Conservation (phyloP, 2,113 vertebrate genomes). For the Cromileptes altivelis region DNA sequence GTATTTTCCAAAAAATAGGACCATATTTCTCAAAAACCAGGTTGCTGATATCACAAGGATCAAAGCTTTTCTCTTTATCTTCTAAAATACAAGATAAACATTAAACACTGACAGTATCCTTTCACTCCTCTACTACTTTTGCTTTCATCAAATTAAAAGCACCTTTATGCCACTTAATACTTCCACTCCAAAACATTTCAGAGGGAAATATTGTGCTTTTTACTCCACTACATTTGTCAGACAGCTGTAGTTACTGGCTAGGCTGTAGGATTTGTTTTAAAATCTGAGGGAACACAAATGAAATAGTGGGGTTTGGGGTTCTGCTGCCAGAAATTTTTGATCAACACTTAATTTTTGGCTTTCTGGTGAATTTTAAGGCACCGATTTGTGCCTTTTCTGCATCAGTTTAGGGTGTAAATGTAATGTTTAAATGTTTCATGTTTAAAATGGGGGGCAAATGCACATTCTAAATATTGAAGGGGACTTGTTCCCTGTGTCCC, state of each 20-base stretch:
- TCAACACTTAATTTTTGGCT: too few relatives aligned
- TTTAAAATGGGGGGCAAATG: too few relatives aligned
- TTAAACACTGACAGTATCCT: background rate
- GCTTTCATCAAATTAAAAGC: background rate
- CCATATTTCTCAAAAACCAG: slow-evolving; percentile 12
- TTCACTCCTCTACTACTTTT: background rate
- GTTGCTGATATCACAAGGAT: slow-evolving; percentile 25
- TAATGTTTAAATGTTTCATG: too few relatives aligned
- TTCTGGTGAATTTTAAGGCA: too few relatives aligned
- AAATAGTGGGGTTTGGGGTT: too few relatives aligned
- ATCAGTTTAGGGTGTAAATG: too few relatives aligned
- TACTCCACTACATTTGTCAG: background rate
- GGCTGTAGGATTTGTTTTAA: too few relatives aligned
- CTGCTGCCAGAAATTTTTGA: too few relatives aligned
- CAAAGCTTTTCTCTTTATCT: slow-evolving; percentile 18
- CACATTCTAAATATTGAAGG: too few relatives aligned
- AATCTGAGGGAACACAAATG: too few relatives aligned
- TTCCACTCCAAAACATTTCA: background rate
- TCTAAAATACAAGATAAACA: background rate
- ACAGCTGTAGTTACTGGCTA: background rate
- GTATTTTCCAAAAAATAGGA: slow-evolving; percentile 12
- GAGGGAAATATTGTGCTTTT: background rate
- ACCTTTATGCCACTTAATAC: background rate
- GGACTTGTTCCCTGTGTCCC: too few relatives aligned
- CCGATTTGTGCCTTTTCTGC: too few relatives aligned